Evolutionary conservation across 2,888 invertebrate species (phyloP).

Genomic region (Acanthoscelides obtectus): DNA sequence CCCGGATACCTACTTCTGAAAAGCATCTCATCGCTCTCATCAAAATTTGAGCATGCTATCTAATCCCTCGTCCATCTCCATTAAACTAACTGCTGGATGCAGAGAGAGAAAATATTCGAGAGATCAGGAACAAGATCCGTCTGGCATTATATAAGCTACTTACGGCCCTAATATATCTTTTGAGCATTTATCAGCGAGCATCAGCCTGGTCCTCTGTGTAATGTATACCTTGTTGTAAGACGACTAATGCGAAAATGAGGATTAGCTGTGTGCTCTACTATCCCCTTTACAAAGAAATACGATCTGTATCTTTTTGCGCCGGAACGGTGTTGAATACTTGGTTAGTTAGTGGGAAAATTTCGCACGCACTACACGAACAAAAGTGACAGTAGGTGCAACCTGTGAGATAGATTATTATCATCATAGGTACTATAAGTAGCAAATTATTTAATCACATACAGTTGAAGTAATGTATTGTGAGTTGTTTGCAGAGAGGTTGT

Average conservation of each 20-base stretch:
- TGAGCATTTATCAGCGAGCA: slow-evolving; percentile 37
- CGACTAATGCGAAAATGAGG: slow-evolving; percentile 30
- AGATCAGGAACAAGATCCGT: slow-evolving; percentile 31
- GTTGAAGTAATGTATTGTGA: background rate
- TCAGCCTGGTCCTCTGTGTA: slow-evolving; percentile 29
- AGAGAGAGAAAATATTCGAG: slow-evolving; percentile 7
- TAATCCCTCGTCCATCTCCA: slow-evolving; percentile 3
- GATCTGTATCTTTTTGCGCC: slow-evolving; percentile 19
- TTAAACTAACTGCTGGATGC: slow-evolving; percentile 9
- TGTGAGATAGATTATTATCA: background rate
- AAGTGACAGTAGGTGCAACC: background rate
- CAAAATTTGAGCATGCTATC: background rate
- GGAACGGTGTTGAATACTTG: background rate
- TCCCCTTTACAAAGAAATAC: slow-evolving; percentile 14
- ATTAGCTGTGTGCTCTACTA: slow-evolving; percentile 20
- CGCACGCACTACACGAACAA: background rate
- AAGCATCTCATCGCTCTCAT: background rate
- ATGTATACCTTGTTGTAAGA: slow-evolving; percentile 28
- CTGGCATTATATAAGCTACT: slow-evolving; percentile 26
- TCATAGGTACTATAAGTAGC: background rate
- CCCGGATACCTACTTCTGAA: background rate
- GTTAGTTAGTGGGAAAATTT: background rate
- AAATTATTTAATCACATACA: background rate
- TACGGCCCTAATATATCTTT: slow-evolving; percentile 34
- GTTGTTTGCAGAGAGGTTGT: background rate